Conservation (phyloP, 2,113 vertebrate species). For the Stegastes partitus region DNA sequence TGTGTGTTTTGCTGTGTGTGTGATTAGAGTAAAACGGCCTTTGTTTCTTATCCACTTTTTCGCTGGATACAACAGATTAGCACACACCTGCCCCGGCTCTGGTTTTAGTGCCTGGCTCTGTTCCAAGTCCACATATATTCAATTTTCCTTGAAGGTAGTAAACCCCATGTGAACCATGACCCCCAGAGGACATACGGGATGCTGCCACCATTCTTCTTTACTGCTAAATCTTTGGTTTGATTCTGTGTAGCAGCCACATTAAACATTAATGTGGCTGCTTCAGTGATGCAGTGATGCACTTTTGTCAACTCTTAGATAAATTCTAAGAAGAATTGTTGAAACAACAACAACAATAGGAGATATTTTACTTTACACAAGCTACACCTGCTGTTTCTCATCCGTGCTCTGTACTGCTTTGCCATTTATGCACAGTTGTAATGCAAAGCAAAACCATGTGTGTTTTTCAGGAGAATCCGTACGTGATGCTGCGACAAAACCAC, state of each 20-base stretch:
- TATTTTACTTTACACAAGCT: neutral
- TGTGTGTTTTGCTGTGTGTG: slow-evolving; percentile 24
- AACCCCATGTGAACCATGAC: slow-evolving; percentile 54
- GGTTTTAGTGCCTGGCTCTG: slow-evolving; percentile 39
- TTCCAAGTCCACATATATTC: slow-evolving; percentile 45
- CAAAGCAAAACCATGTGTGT: neutral
- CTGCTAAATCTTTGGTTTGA: slow-evolving; percentile 26
- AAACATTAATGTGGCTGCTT: slow-evolving; percentile 11
- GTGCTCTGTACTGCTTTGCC: neutral
- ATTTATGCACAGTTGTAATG: neutral
- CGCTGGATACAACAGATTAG: slow-evolving; percentile 41
- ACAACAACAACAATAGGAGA: neutral
- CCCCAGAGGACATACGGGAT: slow-evolving; percentile 32
- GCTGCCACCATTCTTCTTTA: slow-evolving; percentile 1
- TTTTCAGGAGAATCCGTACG: slow-evolving; percentile 98
- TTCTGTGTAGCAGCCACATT: slow-evolving; percentile 21
- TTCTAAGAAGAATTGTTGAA: neutral
- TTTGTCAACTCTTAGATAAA: neutral
- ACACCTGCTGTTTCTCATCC: neutral
- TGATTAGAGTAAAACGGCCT: slow-evolving; percentile 15
- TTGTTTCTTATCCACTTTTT: slow-evolving; percentile 50
- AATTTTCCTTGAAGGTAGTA: slow-evolving; percentile 39
- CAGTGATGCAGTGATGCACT: neutral
- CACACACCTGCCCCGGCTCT: slow-evolving; percentile 2
- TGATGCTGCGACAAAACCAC: slow-evolving; percentile 96